Evolutionary conservation across 2,888 invertebrate genomes (phyloP).

Genomic region (Orchestes rusci): DNA sequence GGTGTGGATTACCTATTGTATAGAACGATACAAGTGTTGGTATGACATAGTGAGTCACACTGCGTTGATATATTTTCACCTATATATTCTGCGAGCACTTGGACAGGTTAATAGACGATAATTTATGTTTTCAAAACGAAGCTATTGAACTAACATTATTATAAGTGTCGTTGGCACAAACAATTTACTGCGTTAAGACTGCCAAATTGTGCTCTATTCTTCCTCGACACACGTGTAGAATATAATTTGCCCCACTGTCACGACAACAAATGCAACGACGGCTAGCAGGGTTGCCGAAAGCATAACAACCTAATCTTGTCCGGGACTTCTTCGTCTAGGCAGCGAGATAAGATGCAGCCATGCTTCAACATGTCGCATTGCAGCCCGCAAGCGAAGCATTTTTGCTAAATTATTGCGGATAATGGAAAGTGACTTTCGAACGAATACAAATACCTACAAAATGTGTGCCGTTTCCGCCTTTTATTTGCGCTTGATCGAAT

Average conservation of each 20-base stretch:
- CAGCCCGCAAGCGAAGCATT: slow-evolving; percentile 34
- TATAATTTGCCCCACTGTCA: neutral
- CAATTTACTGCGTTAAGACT: neutral
- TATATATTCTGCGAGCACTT: too few relatives aligned
- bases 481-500: too few relatives aligned
- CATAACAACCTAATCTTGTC: slow-evolving; percentile 19
- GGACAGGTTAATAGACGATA: too few relatives aligned
- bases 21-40: too few relatives aligned
- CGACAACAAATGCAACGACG: slow-evolving; percentile 7
- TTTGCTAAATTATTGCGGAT: slow-evolving; percentile 22
- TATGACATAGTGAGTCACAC: too few relatives aligned
- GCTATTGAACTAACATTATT: neutral
- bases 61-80: too few relatives aligned
- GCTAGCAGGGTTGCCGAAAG: slow-evolving; percentile 16
- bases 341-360: slow-evolving; percentile 36
- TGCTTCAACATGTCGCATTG: slow-evolving; percentile 41
- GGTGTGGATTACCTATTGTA: neutral
- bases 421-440: slow-evolving; percentile 13
- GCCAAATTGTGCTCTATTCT: neutral
- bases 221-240: neutral
- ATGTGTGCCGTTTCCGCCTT: too few relatives aligned
- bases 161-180: neutral
- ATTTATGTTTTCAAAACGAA: too few relatives aligned
- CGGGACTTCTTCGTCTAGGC: slow-evolving; percentile 11
- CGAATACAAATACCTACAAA: slow-evolving; percentile 13